Evolutionary conservation across 2,113 vertebrate genomes (phyloP).

Genomic region (Ciconia maguari): DNA sequence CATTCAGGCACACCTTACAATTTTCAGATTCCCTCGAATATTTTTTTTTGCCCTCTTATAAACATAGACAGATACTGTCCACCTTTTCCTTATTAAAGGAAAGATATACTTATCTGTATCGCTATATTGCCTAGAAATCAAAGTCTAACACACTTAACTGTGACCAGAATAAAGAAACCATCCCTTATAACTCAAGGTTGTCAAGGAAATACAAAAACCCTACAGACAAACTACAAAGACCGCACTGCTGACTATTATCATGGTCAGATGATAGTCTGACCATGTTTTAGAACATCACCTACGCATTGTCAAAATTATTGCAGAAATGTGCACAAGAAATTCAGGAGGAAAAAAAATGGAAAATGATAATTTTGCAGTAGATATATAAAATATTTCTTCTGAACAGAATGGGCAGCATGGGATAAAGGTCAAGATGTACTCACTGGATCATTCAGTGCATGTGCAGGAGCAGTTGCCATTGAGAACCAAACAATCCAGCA

Average conservation of each 20-base stretch:
- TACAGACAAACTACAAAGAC: not conserved
- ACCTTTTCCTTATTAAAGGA: not conserved
- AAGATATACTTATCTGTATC: not conserved
- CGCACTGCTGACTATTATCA: not conserved
- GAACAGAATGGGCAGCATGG: not conserved
- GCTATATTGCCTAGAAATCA: not conserved
- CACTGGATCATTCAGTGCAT: not conserved
- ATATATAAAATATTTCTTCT: not conserved
- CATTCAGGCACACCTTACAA: not conserved
- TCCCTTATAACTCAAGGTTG: not conserved
- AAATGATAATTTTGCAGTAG: not conserved
- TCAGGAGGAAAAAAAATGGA: not conserved
- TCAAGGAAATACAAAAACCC: not conserved
- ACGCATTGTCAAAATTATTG: fast-evolving
- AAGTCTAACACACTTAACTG: not conserved
- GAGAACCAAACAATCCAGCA: not conserved
- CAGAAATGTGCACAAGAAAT: not conserved
- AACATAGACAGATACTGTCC: not conserved
- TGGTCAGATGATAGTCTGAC: not conserved
- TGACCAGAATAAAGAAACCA: not conserved
- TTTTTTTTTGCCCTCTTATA: not conserved
- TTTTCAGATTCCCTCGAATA: not conserved
- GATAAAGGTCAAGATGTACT: not conserved
- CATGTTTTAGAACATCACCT: not conserved
- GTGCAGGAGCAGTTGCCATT: not conserved